Base-by-base conservation (phyloP, 2,797 vertebrate species). In the Limnodromus scolopaceus region DNA sequence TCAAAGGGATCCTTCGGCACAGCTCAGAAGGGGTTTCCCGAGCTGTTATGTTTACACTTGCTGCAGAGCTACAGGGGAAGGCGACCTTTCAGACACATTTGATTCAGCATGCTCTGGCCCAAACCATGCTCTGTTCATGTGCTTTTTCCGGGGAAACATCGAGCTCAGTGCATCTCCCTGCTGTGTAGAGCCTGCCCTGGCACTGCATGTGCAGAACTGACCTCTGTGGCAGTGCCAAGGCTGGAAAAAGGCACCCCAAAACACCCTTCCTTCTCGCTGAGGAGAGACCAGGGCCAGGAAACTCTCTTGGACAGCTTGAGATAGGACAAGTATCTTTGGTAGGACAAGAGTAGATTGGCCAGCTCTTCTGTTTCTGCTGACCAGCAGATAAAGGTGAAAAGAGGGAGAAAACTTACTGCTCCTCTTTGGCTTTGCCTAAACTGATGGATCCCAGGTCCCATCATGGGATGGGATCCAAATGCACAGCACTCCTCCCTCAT, bases 81-180 rank as follows among this genome's bases (percentile, higher is more conserved):
- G 88, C 83, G 93, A 57, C 69, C 13, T 20, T 55, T 95, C 93
- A 90, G 90, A 95, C 75, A 90, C 85, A 86, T 94, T 95, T 78
- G 65, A 90, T 94, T 92, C 69, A 75, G 46, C 28, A 19, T 0
- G 0, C 45, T 84, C 32, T 66, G 64, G 38, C 57, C 66, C 69
- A 81, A 75, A 84, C 54, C 87, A 51, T 3, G 3, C 32, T 38
- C 45, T 49, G 61, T 84, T 25, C 49, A 8, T 46, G 22, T 60
- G 53, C 39, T 43, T 84, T 71, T 84, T 81, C 55, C 57, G 78
- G 53, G 46, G 48, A 30, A 86, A 27, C 13, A 6, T 19, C 74
- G 75, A 87, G n/a, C 48, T 78, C 8, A 3, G 57, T 23, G 27
- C 38, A 74, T 69, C 69, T 92, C 13, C 11, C 9, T 4, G 4